Evolutionary conservation across 2,888 invertebrate species (phyloP), one percentile per base, ranked within the genome.

Genomic region (Gryllus longicercus): DNA sequence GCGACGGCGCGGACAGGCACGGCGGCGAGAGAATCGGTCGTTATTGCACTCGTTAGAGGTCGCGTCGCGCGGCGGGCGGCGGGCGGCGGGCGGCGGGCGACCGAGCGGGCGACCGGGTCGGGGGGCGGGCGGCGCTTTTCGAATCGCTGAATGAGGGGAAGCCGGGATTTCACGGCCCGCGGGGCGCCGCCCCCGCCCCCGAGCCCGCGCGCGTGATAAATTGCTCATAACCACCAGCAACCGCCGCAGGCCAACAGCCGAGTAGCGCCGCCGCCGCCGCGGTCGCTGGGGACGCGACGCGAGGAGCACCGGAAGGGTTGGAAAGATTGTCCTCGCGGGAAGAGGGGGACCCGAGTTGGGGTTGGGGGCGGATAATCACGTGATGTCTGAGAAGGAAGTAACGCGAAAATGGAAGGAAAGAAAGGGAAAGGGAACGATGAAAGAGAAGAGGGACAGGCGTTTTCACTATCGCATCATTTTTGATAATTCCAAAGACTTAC

Each of bases 61-160:
- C 16, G 16, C 63, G 63, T 14, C 63, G 63, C 63, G 14, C n/a
- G 14, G 14, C 63, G 63, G n/a, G n/a, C n/a, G 16, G 10, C n/a
- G 5, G 51, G 2, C 12, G 14, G 11, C n/a, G n/a, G n/a, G n/a
- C n/a, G n/a, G n/a, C 16, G 18, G 5, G 63, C 12, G 18, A 2
- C 3, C 5, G 63, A 1, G 11, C 38, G 38, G 38, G 38, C 8
- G 38, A 25, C 2, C 4, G 5, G 38, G 38, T 5, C 8, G 5
- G 38, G 8, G 38, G 38, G 1, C 8, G 38, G 16, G 14, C 8
- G 16, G 63, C 63, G 63, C 63, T 63, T 63, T 63, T 63, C 63
- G 63, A 63, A 63, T 63, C 63, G 63, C n/a, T 63, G 63, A 63
- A 63, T 63, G 63, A 63, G 63, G 12, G 63, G 63, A 63, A 63